Percentiles rank a stretch among this genome's conserved stretches.
Evolutionary conservation across 2,797 vertebrate genomes (phyloP).

Genomic region (Crenichthys baileyi): DNA sequence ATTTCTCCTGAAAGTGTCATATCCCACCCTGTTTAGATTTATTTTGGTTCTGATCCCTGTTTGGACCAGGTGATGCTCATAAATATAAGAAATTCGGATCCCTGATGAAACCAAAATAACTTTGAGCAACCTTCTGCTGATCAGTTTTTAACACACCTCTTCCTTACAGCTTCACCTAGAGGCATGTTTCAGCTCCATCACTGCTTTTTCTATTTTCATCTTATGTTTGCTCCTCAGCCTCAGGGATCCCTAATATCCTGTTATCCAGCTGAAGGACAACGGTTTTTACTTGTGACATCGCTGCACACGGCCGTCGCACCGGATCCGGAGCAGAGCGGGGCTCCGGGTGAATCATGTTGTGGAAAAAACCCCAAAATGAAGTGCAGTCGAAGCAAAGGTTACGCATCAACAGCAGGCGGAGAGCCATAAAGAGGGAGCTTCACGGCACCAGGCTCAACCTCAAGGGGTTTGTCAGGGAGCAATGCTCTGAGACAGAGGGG

Average conservation of each 20-base stretch:
- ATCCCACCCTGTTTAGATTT: no score
- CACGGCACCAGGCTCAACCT: conserved; percentile 29
- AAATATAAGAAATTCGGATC: no score
- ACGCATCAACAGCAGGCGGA: conserved; percentile 44
- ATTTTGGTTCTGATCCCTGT: no score
- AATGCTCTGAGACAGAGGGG: neutral
- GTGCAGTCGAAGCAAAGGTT: conserved; percentile 52
- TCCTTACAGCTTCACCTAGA: no score
- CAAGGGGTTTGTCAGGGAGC: conserved; percentile 39
- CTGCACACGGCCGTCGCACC: conserved; percentile 31
- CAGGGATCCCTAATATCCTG: neutral
- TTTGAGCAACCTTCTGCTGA: no score
- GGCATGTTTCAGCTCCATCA: no score
- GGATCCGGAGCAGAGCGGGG: conserved; percentile 25
- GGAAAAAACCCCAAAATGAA: conserved; percentile 34
- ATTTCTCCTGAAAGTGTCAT: no score
- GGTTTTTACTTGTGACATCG: conserved; percentile 43
- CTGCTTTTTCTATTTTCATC: no score
- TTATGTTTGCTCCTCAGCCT: no score
- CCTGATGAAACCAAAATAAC: no score
- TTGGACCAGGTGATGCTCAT: no score
- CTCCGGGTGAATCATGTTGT: conserved; percentile 16
- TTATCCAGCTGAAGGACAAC: conserved; percentile 38
- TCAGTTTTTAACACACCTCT: no score
- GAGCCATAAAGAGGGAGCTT: conserved; percentile 48